Evolutionary conservation across 2,888 invertebrate genomes (phyloP).

Genomic region (Clanis bilineata): DNA sequence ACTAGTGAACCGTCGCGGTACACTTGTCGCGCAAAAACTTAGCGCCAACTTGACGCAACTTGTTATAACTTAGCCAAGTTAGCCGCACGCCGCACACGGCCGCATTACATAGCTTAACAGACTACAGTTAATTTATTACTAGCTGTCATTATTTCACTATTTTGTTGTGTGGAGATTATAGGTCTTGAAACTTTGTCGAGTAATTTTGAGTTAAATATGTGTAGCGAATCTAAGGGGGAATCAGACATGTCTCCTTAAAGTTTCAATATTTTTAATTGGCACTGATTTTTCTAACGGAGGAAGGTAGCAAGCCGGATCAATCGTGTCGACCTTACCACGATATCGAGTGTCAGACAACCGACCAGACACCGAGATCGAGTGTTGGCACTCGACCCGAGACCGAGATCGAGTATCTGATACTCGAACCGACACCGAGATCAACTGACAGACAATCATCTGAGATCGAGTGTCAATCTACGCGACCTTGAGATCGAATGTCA

Average conservation of each 20-base stretch:
- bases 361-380: no score
- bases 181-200: background rate
- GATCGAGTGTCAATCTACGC: no score
- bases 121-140: constrained; percentile 51
- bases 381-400: no score
- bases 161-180: constrained; percentile 12
- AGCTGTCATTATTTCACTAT: constrained; percentile 49
- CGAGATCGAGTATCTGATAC: no score
- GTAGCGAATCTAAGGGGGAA: background rate
- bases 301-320: no score
- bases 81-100: constrained; percentile 34
- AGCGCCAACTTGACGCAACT: constrained; percentile 38
- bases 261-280: background rate
- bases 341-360: no score
- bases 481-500: no score
- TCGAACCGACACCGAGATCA: no score
- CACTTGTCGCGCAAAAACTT: constrained; percentile 54
- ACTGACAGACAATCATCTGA: no score
- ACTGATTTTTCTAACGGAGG: no score
- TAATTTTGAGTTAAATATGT: background rate
- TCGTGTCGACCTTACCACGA: no score
- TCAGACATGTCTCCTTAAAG: background rate
- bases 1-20: constrained; percentile 41
- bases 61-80: constrained; percentile 28
- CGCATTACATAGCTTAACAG: constrained; percentile 43